Percentiles rank a stretch among this genome's conserved stretches.
Conservation (phyloP, 2,888 invertebrate species). For the Eurois occulta region DNA sequence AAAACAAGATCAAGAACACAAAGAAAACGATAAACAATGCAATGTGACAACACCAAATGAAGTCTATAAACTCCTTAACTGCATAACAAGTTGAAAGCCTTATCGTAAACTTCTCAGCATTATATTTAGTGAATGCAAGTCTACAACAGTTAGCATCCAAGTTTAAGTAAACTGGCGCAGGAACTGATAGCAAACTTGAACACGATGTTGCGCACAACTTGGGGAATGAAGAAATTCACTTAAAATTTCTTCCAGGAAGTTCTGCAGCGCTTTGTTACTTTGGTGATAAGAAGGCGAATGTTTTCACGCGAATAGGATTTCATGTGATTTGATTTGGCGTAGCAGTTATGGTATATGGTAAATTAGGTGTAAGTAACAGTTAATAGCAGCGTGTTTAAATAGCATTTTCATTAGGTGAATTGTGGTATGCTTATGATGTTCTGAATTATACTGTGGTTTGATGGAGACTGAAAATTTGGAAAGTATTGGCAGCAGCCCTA, state of each 20-base stretch:
- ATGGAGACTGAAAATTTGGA: not conserved
- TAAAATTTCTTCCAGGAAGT: slow-evolving; percentile 49
- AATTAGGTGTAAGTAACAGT: not conserved
- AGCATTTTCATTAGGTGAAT: not conserved
- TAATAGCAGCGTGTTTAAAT: not conserved
- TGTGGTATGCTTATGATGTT: not conserved
- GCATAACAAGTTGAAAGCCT: slow-evolving; percentile 51
- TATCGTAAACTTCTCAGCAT: slow-evolving; percentile 58
- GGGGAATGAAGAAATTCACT: slow-evolving; percentile 55
- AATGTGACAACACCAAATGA: slow-evolving; percentile 2
- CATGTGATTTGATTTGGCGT: slow-evolving; percentile 34
- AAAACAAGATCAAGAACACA: slow-evolving; percentile 7
- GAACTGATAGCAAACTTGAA: slow-evolving; percentile 64
- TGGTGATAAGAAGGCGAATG: slow-evolving; percentile 51
- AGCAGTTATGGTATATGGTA: not conserved
- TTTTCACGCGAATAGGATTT: slow-evolving; percentile 42
- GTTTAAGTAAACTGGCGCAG: slow-evolving; percentile 59
- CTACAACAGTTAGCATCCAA: slow-evolving; percentile 51
- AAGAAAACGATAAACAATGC: slow-evolving; percentile 15
- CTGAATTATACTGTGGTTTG: not conserved
- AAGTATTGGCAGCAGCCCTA: not conserved
- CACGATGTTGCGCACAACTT: slow-evolving; percentile 52
- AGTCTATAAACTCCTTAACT: slow-evolving; percentile 30
- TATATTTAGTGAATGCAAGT: slow-evolving; percentile 65
- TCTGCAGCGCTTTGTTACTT: slow-evolving; percentile 42